Evolutionary conservation across 1,140 invertebrate species (phyloP), one percentile per base, ranked within the genome.

Genomic region (Chironomus tepperi): DNA sequence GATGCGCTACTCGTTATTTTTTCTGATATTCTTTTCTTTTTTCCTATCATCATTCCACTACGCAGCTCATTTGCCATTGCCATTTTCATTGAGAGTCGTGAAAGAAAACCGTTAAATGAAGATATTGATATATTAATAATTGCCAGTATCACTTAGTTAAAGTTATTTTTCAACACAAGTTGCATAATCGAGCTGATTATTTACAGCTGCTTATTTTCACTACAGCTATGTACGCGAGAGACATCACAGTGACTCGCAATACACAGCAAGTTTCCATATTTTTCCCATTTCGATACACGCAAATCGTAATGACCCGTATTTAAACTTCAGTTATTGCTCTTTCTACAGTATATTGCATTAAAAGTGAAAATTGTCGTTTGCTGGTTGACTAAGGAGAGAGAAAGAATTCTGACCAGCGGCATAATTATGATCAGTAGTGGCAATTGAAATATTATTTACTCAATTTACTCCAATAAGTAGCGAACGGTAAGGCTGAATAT

Each of bases 91-190:
- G 47, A 57, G n/a, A 57, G 47, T n/a, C 5, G 47, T n/a, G 12
- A 15, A 57, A 12, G 10, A 57, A 57, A 57, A 57, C 47, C 47
- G 47, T 57, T 57, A 57, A 57, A 57, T n/a, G 47, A 57, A n/a
- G 47, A 57, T n/a, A 57, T 57, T 57, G 47, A 57, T 57, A 57
- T 57, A 57, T 57, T 57, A 57, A 57, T 57, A 57, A 57, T 57
- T 57, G 47, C n/a, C 47, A 57, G 47, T 57, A 57, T 57, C 12
- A 34, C 24, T 34, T 34, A 34, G 24, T 34, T 34, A 34, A 34
- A 34, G 24, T 34, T 34, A 34, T 34, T 57, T 57, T 57, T 57
- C 47, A 57, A 57, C n/a, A 57, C 47, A 57, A 57, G 47, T 57
- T 57, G 47, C 47, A 57, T 57, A 57, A 57, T 57, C 9, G 3